phyloP scores from a whole-genome alignment of 2,113 vertebrate species.

The Microtus oregoni region DNA sequence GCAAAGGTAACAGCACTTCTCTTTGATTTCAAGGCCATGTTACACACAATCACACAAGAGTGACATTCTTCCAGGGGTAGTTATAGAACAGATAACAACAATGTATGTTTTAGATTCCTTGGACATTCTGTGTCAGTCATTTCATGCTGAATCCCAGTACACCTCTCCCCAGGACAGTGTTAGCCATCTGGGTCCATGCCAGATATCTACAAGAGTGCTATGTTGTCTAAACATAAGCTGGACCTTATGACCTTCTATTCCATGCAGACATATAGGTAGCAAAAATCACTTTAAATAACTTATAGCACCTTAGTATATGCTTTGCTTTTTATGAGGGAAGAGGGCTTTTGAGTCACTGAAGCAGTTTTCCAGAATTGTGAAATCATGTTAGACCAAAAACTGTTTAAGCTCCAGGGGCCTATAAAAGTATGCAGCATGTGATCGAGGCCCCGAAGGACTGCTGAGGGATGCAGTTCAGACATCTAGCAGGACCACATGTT shows the following conservation, averaged over 20 bases:
- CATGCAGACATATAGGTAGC: not conserved
- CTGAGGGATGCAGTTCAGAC: not conserved
- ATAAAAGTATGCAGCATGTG: not conserved
- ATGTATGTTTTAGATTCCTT: not conserved
- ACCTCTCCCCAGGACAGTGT: not conserved
- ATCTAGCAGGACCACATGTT: not conserved
- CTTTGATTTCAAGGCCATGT: not conserved
- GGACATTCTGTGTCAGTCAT: not conserved
- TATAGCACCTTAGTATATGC: not conserved
- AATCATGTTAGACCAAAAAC: not conserved
- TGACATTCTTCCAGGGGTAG: no score
- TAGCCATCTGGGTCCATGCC: not conserved
- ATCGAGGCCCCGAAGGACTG: not conserved
- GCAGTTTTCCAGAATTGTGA: not conserved
- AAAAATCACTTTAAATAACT: constrained; percentile 57
- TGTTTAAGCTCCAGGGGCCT: not conserved
- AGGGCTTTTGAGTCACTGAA: not conserved
- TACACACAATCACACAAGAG: not conserved
- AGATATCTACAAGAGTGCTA: not conserved
- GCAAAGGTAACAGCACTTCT: not conserved
- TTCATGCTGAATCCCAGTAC: no score
- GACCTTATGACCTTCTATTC: not conserved
- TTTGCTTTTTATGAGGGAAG: not conserved
- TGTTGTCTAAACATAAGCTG: not conserved
- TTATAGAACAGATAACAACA: not conserved